Percentiles rank a stretch among this genome's conserved stretches.
Evolutionary conservation across 2,113 vertebrate genomes (phyloP).

Genomic region (Vidua chalybeata): DNA sequence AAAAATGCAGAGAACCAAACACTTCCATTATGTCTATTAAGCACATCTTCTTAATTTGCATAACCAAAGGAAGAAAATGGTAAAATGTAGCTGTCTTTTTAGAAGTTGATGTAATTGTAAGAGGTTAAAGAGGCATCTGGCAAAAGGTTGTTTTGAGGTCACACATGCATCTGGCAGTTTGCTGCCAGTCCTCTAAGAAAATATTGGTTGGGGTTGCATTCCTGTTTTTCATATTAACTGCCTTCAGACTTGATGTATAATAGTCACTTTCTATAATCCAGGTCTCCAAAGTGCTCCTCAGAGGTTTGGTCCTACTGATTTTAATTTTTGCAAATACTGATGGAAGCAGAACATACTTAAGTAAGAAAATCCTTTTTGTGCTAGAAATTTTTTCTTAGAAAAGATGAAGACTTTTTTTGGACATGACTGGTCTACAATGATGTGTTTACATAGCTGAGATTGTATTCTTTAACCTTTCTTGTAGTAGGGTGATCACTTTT

Average conservation of each 20-base stretch:
- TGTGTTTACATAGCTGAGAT: background rate
- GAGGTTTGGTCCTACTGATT: background rate
- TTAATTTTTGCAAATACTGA: background rate
- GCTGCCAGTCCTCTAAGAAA: slow-evolving; percentile 45
- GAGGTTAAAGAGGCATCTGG: slow-evolving; percentile 67
- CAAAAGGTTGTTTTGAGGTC: slow-evolving; percentile 66
- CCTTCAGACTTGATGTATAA: slow-evolving; percentile 36
- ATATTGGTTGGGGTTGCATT: slow-evolving; percentile 32
- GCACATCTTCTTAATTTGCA: slow-evolving; percentile 18
- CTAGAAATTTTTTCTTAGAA: background rate
- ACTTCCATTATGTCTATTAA: slow-evolving; percentile 12
- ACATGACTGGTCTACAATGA: background rate
- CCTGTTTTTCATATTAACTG: slow-evolving; percentile 64
- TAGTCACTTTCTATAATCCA: background rate
- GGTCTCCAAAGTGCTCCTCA: background rate
- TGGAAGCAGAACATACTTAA: background rate
- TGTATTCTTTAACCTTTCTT: background rate
- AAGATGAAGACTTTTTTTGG: background rate
- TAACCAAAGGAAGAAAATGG: slow-evolving; percentile 32
- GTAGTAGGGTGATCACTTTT: background rate
- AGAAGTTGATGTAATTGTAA: slow-evolving; percentile 51
- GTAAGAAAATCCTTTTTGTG: background rate
- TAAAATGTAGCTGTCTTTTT: slow-evolving; percentile 34
- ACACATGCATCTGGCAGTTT: slow-evolving; percentile 58
- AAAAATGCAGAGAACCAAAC: background rate